phyloP scores from a whole-genome alignment of 53 echinoderm and acorn worm species.

The Mesocentrotus franciscanus region DNA sequence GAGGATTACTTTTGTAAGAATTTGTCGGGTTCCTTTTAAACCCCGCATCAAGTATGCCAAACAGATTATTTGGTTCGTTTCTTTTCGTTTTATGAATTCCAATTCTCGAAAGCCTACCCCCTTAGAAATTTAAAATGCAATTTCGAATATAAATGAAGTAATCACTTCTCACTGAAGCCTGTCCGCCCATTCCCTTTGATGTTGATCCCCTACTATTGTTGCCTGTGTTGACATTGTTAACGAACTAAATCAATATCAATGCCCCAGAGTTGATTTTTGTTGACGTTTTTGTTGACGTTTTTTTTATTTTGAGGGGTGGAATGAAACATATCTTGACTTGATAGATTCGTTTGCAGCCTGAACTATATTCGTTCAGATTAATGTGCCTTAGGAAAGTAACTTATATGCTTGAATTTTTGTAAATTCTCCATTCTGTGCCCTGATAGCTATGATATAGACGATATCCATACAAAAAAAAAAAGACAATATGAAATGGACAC shows the following conservation, averaged over 20 bases:
- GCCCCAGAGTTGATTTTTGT: neutral
- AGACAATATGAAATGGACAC: neutral
- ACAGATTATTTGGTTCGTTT: neutral
- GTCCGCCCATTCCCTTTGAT: slow-evolving; percentile 6
- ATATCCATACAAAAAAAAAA: no score
- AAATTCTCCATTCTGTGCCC: no score
- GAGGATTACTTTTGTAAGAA: neutral
- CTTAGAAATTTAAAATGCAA: neutral
- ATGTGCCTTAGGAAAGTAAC: no score
- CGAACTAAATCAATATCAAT: slow-evolving; percentile 14
- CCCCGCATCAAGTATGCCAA: neutral
- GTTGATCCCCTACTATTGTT: neutral
- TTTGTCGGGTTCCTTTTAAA: neutral
- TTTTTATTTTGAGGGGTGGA: neutral
- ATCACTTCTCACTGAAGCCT: neutral
- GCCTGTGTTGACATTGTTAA: neutral
- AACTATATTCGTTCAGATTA: no score
- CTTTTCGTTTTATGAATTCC: neutral
- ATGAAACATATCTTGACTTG: neutral
- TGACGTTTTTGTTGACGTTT: no score
- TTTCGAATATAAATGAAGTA: slow-evolving; percentile 11
- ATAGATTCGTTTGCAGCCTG: no score
- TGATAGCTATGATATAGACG: no score
- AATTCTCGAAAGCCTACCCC: neutral
- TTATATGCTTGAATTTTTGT: no score